Conservation (phyloP, 2,113 vertebrate genomes). For the Zingel zingel region DNA sequence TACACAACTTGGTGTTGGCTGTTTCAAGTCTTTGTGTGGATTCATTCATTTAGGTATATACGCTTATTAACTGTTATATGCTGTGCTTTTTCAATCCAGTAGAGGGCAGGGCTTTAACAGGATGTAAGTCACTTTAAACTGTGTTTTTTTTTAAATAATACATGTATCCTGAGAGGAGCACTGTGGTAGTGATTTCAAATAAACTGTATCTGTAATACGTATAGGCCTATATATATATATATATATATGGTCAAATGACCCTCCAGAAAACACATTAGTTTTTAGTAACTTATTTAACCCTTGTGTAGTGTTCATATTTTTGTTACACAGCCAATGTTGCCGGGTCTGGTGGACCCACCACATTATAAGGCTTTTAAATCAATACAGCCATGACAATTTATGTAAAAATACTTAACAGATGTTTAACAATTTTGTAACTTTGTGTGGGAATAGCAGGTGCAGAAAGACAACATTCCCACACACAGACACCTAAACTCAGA, state of each 20-base stretch:
- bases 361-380: too few species aligned
- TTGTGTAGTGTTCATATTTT: too few species aligned
- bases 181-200: not conserved
- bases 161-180: not conserved
- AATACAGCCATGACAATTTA: too few species aligned
- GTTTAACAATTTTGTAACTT: too few species aligned
- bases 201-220: not conserved
- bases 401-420: too few species aligned
- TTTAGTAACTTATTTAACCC: too few species aligned
- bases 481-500: too few species aligned
- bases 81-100: slow-evolving; percentile 16
- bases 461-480: too few species aligned
- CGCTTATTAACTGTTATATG: not conserved
- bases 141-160: not conserved
- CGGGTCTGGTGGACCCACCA: too few species aligned
- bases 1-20: not conserved
- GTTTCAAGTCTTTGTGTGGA: not conserved
- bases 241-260: not conserved
- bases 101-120: slow-evolving; percentile 6
- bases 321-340: too few species aligned
- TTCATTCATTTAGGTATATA: not conserved
- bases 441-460: too few species aligned
- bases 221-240: too few species aligned
- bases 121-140: not conserved
- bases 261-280: not conserved